Evolutionary conservation across 1,140 invertebrate species (phyloP), one percentile per base, ranked within the genome.

Genomic region (Eriosoma lanigerum): DNA sequence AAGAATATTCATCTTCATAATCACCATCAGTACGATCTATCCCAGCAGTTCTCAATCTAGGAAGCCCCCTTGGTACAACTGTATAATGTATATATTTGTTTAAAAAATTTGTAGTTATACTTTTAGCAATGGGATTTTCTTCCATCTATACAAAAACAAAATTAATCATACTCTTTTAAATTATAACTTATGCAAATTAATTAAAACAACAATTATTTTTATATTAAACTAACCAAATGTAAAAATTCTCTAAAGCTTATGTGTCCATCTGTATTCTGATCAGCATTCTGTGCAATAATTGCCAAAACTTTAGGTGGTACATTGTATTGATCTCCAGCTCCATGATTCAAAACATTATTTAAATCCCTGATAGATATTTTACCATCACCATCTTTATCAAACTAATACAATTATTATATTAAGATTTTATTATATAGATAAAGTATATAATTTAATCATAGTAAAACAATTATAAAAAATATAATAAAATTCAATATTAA

Each of bases 1-100:
- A 95, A 44, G 89, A 91, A 87, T 96, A 96, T 84, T 95, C 90
- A 83, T 95, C 93, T 84, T 95, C 91, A 85, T 96, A 96, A 29
- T 89, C 87, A 21, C 92, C 92, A 88, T 94, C 92, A 84, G 89
- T 84, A 85, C 87, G 88, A 85, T 90, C 83, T 13, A 72, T 9
- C 26, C 81, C 52, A 8, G 19, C 58, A 66, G 81, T 48, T 4
- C 73, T 64, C 2, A 76, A 48, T 24, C 44, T 70, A 48, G 72
- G 68, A 38, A 46, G 66, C 15, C 60, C 46, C 80, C 83, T 60
- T 13, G 82, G 81, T 44, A 83, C 82, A 70, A 84, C 78, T 24
- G 83, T 75, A 13, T 81, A 70, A 52, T 81, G 76, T 29, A 84
- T 80, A 32, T 83, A 84, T 38, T 73, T 81, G 13, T 82, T 81